These are phyloP conservation scores for Apotomis betuletana DNA, from an alignment of 2,888 invertebrate species.

Conservation along the genomic window DNA sequence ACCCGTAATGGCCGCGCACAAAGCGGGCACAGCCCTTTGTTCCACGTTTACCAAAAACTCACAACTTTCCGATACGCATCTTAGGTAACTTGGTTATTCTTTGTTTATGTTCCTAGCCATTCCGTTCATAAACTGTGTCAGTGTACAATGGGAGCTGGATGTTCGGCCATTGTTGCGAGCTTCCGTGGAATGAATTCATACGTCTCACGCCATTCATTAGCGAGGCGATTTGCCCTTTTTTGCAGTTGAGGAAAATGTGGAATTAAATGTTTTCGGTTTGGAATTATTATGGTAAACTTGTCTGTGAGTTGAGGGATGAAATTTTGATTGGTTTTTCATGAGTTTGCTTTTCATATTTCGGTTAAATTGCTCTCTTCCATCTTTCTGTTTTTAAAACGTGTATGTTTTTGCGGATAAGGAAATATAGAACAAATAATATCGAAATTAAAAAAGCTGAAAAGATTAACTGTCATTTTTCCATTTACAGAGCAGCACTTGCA, in stretches of 20 bases:
- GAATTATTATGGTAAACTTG: slow-evolving; percentile 15
- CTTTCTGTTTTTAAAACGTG: too few relatives aligned
- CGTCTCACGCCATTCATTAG: slow-evolving; percentile 31
- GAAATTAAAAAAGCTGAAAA: too few relatives aligned
- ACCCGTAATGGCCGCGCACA: slow-evolving; percentile 39
- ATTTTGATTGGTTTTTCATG: slow-evolving; percentile 17
- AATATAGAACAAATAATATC: too few relatives aligned
- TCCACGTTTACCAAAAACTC: slow-evolving; percentile 37
- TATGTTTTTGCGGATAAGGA: too few relatives aligned
- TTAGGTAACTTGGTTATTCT: slow-evolving; percentile 26
- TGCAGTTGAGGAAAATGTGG: slow-evolving; percentile 25
- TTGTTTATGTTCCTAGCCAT: slow-evolving; percentile 38
- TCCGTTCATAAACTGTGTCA: slow-evolving; percentile 33
- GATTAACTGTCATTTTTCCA: too few relatives aligned
- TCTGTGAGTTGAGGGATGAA: slow-evolving; percentile 11
- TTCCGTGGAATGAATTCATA: slow-evolving; percentile 35
- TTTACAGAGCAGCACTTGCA: too few relatives aligned
- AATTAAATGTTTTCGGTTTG: slow-evolving; percentile 25
- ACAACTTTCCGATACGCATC: slow-evolving; percentile 40
- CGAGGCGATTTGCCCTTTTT: slow-evolving; percentile 19
- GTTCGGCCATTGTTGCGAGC: slow-evolving; percentile 26
- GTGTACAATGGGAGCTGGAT: slow-evolving; percentile 22
- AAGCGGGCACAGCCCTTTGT: slow-evolving; percentile 36
- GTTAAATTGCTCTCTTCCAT: too few relatives aligned
- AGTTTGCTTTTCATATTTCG: too few relatives aligned